phyloP scores from a whole-genome alignment of 2,888 invertebrate species.

The Platycheirus rosarum region DNA sequence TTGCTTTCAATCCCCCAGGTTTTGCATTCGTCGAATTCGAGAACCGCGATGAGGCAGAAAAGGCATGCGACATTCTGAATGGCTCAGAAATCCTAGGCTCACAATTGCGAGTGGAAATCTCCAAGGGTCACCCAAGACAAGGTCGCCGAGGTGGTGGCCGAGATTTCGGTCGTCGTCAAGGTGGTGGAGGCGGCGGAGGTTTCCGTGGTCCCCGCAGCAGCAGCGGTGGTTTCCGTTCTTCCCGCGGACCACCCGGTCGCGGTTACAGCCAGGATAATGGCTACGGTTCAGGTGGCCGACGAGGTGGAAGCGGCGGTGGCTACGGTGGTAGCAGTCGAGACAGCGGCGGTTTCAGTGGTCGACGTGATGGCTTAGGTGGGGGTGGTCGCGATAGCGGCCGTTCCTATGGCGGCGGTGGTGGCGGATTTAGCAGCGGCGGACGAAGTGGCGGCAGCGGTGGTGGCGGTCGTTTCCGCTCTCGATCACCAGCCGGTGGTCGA shows the following conservation, averaged over 20 bases:
- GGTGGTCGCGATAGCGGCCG: slow-evolving; percentile 79
- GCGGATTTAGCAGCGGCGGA: slow-evolving; percentile 83
- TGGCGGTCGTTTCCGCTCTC: slow-evolving; percentile 81
- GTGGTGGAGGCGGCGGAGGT: slow-evolving; percentile 83
- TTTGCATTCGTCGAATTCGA: slow-evolving; percentile 97
- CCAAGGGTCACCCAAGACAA: slow-evolving; percentile 90
- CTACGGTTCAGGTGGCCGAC: slow-evolving; percentile 70
- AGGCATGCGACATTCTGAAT: slow-evolving; percentile 92
- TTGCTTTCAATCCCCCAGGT: slow-evolving; percentile 95
- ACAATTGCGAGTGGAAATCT: slow-evolving; percentile 93
- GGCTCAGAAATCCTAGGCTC: slow-evolving; percentile 94
- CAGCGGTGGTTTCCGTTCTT: slow-evolving; percentile 83
- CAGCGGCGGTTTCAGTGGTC: slow-evolving; percentile 82
- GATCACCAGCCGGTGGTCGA: slow-evolving; percentile 80
- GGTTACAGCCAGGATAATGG: slow-evolving; percentile 71
- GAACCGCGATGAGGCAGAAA: slow-evolving; percentile 93
- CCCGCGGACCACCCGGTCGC: slow-evolving; percentile 82
- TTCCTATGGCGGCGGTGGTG: slow-evolving; percentile 82
- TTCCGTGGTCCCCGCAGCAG: slow-evolving; percentile 83
- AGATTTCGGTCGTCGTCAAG: slow-evolving; percentile 82
- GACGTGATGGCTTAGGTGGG: slow-evolving; percentile 81
- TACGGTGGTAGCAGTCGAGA: slow-evolving; percentile 77
- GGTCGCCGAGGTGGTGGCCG: slow-evolving; percentile 84
- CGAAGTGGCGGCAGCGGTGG: slow-evolving; percentile 82
- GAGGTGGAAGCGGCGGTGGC: slow-evolving; percentile 73